Percentiles rank a stretch among this genome's conserved stretches.
These are phyloP conservation scores for Meloe dianella DNA, from an alignment of 2,888 invertebrate species.

Conservation along the genomic window DNA sequence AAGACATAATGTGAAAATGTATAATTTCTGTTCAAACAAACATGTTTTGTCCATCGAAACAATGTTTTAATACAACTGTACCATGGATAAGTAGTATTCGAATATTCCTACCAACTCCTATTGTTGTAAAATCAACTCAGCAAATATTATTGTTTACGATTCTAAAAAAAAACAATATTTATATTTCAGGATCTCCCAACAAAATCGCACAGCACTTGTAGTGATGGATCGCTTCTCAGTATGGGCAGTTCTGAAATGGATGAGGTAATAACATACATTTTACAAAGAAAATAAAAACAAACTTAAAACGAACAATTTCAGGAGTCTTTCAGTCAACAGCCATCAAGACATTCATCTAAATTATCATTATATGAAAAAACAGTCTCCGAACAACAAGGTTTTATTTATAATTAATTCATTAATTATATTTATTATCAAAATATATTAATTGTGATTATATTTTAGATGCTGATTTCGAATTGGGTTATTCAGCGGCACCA, in stretches of 20 bases:
- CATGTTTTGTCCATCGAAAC: slow-evolving; percentile 40
- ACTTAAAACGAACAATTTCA: slow-evolving; percentile 39
- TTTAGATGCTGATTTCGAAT: slow-evolving; percentile 55
- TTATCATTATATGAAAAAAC: slow-evolving; percentile 58
- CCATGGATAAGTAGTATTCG: slow-evolving; percentile 47
- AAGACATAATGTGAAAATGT: not conserved
- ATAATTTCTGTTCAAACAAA: slow-evolving; percentile 4
- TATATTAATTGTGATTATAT: slow-evolving; percentile 24
- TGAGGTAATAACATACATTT: slow-evolving; percentile 59
- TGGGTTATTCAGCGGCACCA: slow-evolving; percentile 64
- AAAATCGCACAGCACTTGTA: slow-evolving; percentile 65
- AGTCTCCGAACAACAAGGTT: slow-evolving; percentile 47
- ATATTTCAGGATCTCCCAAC: slow-evolving; percentile 60
- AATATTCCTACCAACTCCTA: slow-evolving; percentile 43
- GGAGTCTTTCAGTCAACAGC: slow-evolving; percentile 59
- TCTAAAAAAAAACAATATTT: slow-evolving; percentile 8
- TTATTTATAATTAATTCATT: slow-evolving; percentile 24
- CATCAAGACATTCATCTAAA: slow-evolving; percentile 59
- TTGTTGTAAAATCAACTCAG: slow-evolving; percentile 8
- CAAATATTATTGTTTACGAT: too few species aligned
- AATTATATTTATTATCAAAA: not conserved
- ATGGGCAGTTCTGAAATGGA: slow-evolving; percentile 81
- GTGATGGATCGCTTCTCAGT: slow-evolving; percentile 80
- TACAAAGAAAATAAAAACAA: not conserved
- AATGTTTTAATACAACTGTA: slow-evolving; percentile 32